These are phyloP conservation scores for Trichosurus vulpecula DNA, from an alignment of 2,797 vertebrate genomes.

Conservation along the genomic window DNA sequence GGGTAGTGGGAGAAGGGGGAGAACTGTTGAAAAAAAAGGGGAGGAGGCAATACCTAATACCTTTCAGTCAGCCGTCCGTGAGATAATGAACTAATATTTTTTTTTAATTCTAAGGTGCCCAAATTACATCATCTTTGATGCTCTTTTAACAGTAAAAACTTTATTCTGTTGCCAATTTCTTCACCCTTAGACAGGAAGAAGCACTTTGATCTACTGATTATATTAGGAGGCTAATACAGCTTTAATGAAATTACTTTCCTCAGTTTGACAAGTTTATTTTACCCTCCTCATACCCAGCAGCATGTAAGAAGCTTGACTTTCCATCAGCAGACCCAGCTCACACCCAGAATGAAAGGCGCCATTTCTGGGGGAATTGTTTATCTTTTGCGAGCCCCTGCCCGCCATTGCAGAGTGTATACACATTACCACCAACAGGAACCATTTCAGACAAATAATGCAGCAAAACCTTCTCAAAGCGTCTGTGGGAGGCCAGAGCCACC, in stretches of 20 bases:
- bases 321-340: neutral
- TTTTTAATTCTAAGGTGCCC: neutral
- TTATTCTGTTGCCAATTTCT: conserved; percentile 38
- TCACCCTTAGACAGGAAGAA: conserved; percentile 13
- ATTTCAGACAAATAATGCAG: neutral
- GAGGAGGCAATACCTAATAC: neutral
- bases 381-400: neutral
- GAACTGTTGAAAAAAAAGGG: too few relatives aligned
- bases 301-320: neutral
- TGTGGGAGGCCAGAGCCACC: neutral
- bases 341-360: neutral
- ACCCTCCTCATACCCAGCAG: conserved; percentile 54
- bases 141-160: conserved; percentile 34
- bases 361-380: neutral
- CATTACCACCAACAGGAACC: neutral
- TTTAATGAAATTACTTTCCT: neutral
- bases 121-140: neutral
- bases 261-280: conserved; percentile 21
- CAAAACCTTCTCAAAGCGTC: neutral
- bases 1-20: neutral
- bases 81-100: neutral
- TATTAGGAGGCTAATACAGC: conserved; percentile 5
- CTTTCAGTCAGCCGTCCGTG: neutral
- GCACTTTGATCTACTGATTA: conserved; percentile 58
- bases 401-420: neutral